Conservation (phyloP, 2,113 vertebrate genomes). For the Ictalurus furcatus region DNA sequence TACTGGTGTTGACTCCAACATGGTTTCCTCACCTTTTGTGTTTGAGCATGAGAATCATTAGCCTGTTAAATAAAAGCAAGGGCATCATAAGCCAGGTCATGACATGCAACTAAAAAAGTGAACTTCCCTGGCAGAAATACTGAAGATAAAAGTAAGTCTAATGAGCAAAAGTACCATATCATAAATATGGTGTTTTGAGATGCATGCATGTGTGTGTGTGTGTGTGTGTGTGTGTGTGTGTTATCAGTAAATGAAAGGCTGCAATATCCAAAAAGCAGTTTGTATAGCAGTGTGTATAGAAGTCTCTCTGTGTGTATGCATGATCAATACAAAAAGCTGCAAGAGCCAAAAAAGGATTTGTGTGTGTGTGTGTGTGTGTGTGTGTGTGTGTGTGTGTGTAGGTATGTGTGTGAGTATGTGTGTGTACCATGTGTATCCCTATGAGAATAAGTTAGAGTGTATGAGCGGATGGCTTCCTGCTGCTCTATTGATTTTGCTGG, state of each 20-base stretch:
- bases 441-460: slow-evolving; percentile 22
- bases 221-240: background rate
- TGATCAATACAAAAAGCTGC: slow-evolving; percentile 7
- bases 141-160: background rate
- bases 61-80: background rate
- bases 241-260: slow-evolving; percentile 13
- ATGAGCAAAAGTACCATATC: background rate
- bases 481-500: slow-evolving; percentile 57
- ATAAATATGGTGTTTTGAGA: background rate
- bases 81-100: background rate
- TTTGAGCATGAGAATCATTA: background rate
- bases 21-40: background rate
- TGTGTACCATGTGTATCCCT: slow-evolving; percentile 17
- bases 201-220: background rate
- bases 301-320: background rate
- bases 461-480: slow-evolving; percentile 47
- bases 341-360: background rate
- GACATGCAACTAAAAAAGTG: background rate
- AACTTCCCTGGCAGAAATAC: background rate
- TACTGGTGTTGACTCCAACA: background rate
- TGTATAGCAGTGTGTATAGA: background rate
- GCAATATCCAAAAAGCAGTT: background rate
- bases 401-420: slow-evolving; percentile 22
- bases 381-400: background rate
- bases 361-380: slow-evolving; percentile 23